These are phyloP conservation scores for Eupithecia vulgata DNA, from an alignment of 2,888 invertebrate species.

Conservation along the genomic window DNA sequence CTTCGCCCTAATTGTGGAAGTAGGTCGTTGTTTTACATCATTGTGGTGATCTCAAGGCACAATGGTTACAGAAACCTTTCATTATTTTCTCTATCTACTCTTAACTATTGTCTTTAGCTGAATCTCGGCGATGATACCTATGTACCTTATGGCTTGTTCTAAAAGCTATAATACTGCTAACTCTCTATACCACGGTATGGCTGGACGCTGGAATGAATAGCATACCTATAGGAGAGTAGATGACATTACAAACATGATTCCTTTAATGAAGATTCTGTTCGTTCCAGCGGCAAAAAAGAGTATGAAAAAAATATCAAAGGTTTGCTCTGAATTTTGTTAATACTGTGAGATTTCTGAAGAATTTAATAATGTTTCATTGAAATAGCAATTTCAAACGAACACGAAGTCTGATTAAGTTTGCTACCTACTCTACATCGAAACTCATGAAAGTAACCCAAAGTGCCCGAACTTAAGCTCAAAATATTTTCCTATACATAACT, in stretches of 20 bases:
- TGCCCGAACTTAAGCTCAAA: not conserved
- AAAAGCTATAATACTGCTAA: not conserved
- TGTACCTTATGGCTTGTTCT: not conserved
- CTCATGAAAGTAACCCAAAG: not conserved
- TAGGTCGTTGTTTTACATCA: constrained; percentile 20
- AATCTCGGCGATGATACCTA: not conserved
- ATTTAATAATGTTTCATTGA: not conserved
- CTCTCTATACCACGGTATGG: no score
- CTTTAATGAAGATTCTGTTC: not conserved
- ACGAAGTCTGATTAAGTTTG: not conserved
- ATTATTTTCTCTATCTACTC: not conserved
- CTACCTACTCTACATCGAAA: not conserved
- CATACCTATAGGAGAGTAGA: no score
- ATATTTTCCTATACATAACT: not conserved
- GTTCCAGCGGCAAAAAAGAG: not conserved
- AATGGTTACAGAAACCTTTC: not conserved
- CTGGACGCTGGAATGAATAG: no score
- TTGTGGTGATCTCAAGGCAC: not conserved
- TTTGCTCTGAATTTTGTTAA: not conserved
- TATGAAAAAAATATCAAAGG: not conserved
- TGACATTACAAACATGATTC: not conserved
- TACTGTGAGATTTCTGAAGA: not conserved
- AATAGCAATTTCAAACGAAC: not conserved
- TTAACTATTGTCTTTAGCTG: not conserved
- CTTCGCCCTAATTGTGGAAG: constrained; percentile 28